Base-by-base conservation (phyloP, 1,140 invertebrate species). In the Hycleus cichorii region DNA sequence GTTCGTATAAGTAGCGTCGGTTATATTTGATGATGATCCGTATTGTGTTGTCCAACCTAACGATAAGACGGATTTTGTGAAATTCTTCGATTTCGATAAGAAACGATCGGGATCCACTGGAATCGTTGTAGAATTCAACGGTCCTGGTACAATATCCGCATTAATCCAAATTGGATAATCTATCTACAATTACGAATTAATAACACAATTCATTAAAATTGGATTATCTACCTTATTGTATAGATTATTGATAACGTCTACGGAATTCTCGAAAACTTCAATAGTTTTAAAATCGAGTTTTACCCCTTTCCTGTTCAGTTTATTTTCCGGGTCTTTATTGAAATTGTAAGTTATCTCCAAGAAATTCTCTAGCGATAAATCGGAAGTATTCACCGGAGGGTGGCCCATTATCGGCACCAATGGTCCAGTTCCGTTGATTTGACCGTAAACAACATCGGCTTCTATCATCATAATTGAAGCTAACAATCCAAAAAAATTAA, bases 211-310 rank as follows among this genome's bases (percentile, higher is more conserved):
- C 4, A 12, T 43, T 26, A 27, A 1, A 26, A 7, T 5, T 24
- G 9, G 9, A 40, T 5, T 49, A 50, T 52, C 11, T 48, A 67
- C 62, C 39, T 60, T 59, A 48, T 57, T 59, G 58, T 75, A 73
- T 10, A 72, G 18, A 10, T 73, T 69, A 39, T 79, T 71, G 1
- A 90, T 63, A 51, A 84, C 77, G 3, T 76, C 69, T 10, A 84
- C 74, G 26, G 86, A 84, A 9, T 77, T 77, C 50, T 86, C 79
- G 59, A 93, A 89, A 7, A 87, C 88, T 51, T 89, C 85, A 24
- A 86, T 85, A 0, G 80, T 81, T 72, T 95, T 95, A 65, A 97
- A 94, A 70, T 95, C 90, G 2, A 96, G 75, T 71, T 95, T 95
- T 2, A 94, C 82, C 1, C 91, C 92, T 67, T 87, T 87, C 49